Conservation (phyloP, 2,888 invertebrate genomes). For the Mactromeris polynyma region DNA sequence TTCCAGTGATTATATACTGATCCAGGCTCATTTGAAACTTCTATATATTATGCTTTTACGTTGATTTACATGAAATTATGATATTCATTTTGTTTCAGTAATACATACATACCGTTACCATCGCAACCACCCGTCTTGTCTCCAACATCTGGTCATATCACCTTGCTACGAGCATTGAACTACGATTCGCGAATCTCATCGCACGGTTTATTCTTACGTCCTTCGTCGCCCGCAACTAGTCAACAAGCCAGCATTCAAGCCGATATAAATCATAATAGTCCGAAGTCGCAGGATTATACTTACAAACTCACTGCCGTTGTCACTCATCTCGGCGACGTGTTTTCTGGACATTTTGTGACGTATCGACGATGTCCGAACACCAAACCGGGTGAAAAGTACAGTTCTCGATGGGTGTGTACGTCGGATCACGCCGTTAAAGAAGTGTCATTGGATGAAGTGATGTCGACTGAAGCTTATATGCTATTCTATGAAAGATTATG, state of each 20-base stretch:
- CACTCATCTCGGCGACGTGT: slow-evolving; percentile 95
- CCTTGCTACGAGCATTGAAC: slow-evolving; percentile 84
- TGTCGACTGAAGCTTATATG: slow-evolving; percentile 95
- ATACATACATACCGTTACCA: slow-evolving; percentile 55
- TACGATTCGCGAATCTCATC: slow-evolving; percentile 81
- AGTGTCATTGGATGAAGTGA: slow-evolving; percentile 93
- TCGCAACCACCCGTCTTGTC: slow-evolving; percentile 41
- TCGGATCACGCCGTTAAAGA: slow-evolving; percentile 95
- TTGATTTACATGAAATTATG: no score
- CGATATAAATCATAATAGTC: slow-evolving; percentile 75
- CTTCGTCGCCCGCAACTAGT: slow-evolving; percentile 74
- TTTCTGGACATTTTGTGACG: slow-evolving; percentile 97
- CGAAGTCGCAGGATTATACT: slow-evolving; percentile 88
- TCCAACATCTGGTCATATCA: slow-evolving; percentile 80
- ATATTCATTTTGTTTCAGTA: slow-evolving; percentile 42
- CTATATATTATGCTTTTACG: no score
- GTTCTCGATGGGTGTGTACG: slow-evolving; percentile 93
- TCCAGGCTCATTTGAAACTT: no score
- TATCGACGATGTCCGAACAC: slow-evolving; percentile 91
- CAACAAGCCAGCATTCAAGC: slow-evolving; percentile 77
- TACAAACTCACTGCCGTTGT: slow-evolving; percentile 95
- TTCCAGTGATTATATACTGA: no score
- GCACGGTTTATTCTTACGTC: slow-evolving; percentile 79
- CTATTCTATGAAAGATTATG: slow-evolving; percentile 93
- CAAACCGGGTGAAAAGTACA: slow-evolving; percentile 77